phyloP scores from a whole-genome alignment of 1,140 invertebrate species.

The Leptoteleia sp. region DNA sequence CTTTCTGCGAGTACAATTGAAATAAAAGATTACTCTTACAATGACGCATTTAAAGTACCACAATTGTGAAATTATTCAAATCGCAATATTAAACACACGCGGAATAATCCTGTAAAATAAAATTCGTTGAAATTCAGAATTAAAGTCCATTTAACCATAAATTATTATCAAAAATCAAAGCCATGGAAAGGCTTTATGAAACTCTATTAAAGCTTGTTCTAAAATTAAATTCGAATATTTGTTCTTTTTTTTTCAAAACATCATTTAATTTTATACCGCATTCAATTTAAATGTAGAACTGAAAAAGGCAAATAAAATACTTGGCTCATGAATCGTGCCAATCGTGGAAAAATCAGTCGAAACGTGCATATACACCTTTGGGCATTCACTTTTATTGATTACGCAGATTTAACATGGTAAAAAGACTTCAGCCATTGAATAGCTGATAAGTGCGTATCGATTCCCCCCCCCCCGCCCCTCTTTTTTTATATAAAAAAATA shows the following conservation, averaged over 20 bases:
- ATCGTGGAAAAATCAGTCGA: conserved; percentile 29
- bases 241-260: conserved; percentile 30
- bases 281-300: conserved; percentile 20
- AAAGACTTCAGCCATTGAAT: conserved; percentile 56
- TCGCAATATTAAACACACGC: no score
- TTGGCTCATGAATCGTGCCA: conserved; percentile 26
- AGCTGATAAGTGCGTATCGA: conserved; percentile 44
- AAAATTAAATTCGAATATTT: conserved; percentile 15
- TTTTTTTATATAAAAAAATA: no score
- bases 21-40: no score
- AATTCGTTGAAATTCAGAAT: no score
- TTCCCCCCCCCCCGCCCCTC: background rate
- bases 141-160: no score
- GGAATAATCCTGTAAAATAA: no score
- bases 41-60: no score
- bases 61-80: no score
- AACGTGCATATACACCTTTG: conserved; percentile 24
- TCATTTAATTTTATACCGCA: conserved; percentile 23
- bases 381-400: conserved; percentile 52
- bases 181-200: no score
- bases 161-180: no score
- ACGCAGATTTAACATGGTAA: conserved; percentile 52
- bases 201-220: no score
- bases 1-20: no score
- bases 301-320: conserved; percentile 29